Base-by-base conservation (phyloP, 2,113 vertebrate species). In the Zapornia atra region DNA sequence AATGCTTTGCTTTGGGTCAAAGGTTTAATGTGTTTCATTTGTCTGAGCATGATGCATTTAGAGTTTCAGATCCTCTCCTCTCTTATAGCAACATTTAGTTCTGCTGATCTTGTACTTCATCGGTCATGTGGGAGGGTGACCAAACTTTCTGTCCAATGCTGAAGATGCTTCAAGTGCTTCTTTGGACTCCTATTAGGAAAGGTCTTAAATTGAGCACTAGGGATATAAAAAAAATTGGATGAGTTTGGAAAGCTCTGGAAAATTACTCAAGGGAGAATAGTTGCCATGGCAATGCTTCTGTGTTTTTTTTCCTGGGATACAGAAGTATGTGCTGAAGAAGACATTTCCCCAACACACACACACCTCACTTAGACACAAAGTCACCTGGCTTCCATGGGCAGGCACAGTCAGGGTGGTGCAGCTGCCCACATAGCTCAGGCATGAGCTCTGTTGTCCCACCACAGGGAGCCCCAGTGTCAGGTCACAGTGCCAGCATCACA, bases 11-110 rank as follows among this genome's bases (percentile, higher is more conserved):
- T 95, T 76, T 90, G 40, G 46, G 66, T 71, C 57, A 92, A 83
- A 94, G 22, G 44, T 34, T 91, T 91, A 20, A 76, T 96, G 82
- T 91, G 40, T 81, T 48, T 90, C 21, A 36, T 88, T 94, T 84
- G 38, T 88, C 20, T 57, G 53, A 66, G 36, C 50, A 65, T 1
- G 9, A 91, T 46, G n/a, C 50, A 75, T 65, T 88, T 86, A 38
- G 85, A 63, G 72, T 92, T 92, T 91, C 82, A 90, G 20, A 66
- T 77, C 48, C 25, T 86, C 60, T 90, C 38, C 38, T 94, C 42
- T 44, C 92, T 90, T 89, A 84, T 34, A 82, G n/a, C 57, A 94
- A 33, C 12, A 29, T 75, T 92, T 51, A 84, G 25, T 93, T 57
- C 57, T 89, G 60, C 86, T 82, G 57, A 68, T 79, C 50, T 71